Evolutionary conservation across 1,140 invertebrate species (phyloP), one percentile per base, ranked within the genome.

Genomic region (Anagrus nilaparvatae): DNA sequence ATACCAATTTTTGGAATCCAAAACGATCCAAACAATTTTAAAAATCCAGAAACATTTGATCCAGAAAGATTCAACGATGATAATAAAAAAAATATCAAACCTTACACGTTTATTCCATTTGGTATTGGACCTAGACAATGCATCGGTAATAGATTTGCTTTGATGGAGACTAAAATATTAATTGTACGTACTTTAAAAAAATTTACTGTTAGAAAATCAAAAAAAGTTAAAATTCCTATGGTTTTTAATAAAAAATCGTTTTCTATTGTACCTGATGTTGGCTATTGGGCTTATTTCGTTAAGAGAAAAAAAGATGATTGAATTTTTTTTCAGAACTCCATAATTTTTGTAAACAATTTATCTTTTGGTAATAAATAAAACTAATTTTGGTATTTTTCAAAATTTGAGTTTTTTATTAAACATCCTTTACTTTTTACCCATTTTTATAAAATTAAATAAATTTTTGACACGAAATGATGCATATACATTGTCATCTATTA

Each of bases 91-190:
- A 50, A 46, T 3, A 58, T 75, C 8, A 60, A 55, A 41, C 63
- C 49, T 4, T 67, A 60, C 30, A 40, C 55, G 1, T 78, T 69
- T 45, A 49, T 77, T 6, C 78, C 78, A 0, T 80, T 79, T 46
- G 75, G 74, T 7, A 47, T 71, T 12, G 75, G 74, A 2, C 60
- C 63, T 3, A 51, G 71, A 27, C 55, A 51, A 21, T 61, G 59
- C 10, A 53, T 61, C 3, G 59, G 54, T 1, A 53, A 58, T 44
- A 45, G 60, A 10, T 67, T 67, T 35, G 62, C 58, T 10, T 37
- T 67, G 1, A 63, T 65, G 61, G 63, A 63, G 25, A 51, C 47
- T 0, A 67, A 67, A 28, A 39, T 61, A 10, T 10, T 60, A 10
- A 25, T 64, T 5, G 54, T 54, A 19, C 41, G 56, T 40, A 29